A percentile compares a stretch with the other conserved stretches of the same genome.
Conservation (phyloP, 2,888 invertebrate species). For the Rhingia rostrata region DNA sequence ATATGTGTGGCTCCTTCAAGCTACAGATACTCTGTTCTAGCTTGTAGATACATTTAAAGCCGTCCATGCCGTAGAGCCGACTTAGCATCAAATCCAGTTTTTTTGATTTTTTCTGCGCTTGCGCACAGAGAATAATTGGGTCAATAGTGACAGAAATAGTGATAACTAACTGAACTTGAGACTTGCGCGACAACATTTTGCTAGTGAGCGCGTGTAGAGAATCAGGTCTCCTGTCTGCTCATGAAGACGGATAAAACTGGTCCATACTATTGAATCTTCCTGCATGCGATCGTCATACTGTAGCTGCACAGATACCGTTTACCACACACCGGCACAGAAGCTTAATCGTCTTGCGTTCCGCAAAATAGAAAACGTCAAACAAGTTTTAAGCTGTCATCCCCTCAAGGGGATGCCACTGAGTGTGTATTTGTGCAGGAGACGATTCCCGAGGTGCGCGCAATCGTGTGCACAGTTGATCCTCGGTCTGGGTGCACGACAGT, state of each 20-base stretch:
- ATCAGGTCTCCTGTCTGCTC: constrained; percentile 67
- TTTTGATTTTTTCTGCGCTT: not conserved
- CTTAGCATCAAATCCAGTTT: constrained; percentile 48
- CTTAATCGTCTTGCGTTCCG: constrained; percentile 58
- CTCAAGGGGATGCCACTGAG: not conserved
- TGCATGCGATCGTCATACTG: constrained; percentile 13
- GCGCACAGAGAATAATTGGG: constrained; percentile 55
- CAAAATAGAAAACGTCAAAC: constrained; percentile 72
- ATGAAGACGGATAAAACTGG: constrained; percentile 47
- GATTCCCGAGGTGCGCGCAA: constrained; percentile 13
- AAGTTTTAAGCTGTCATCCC: constrained; percentile 35
- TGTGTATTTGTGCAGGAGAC: constrained; percentile 9
- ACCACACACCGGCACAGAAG: constrained; percentile 52
- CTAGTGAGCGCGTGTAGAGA: constrained; percentile 24
- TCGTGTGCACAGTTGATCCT: constrained; percentile 49
- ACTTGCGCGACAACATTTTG: constrained; percentile 66
- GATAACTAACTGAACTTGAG: constrained; percentile 65
- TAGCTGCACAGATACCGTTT: constrained; percentile 56
- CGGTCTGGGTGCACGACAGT: constrained; percentile 50
- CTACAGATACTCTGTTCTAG: not conserved
- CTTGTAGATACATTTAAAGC: not conserved
- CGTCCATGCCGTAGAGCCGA: constrained; percentile 18
- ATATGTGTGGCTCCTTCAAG: constrained; percentile 27
- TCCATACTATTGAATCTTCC: constrained; percentile 47
- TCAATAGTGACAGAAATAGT: constrained; percentile 68